These are phyloP conservation scores for Drosophila ficusphila DNA, from an alignment of 1,140 invertebrate genomes.

Conservation along the genomic window DNA sequence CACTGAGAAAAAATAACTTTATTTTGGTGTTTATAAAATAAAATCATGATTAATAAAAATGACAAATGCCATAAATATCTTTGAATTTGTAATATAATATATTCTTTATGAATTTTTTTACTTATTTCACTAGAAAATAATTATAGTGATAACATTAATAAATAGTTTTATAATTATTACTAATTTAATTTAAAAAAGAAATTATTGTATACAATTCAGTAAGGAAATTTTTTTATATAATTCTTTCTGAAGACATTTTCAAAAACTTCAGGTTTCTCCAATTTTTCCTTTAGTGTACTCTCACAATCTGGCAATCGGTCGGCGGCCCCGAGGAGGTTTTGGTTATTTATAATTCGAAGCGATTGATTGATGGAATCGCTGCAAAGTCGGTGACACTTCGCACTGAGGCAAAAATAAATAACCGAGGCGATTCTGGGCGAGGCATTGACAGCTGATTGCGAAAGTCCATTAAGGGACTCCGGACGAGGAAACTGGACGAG, in stretches of 20 bases:
- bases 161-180: no score
- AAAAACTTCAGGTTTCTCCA: no score
- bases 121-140: no score
- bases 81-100: no score
- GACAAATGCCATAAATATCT: no score
- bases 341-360: conserved; percentile 79
- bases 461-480: conserved; percentile 71
- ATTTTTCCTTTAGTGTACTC: conserved; percentile 16
- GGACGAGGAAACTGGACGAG: conserved; percentile 36
- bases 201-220: no score
- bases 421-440: conserved; percentile 57
- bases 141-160: no score
- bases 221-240: no score
- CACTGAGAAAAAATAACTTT: conserved; percentile 3
- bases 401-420: conserved; percentile 80
- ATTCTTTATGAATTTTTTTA: no score
- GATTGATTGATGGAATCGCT: conserved; percentile 80
- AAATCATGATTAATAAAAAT: neutral
- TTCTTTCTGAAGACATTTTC: neutral
- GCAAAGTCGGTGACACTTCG: conserved; percentile 81
- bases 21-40: neutral
- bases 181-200: no score
- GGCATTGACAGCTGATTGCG: conserved; percentile 79
- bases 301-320: conserved; percentile 40
- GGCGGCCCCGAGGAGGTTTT: conserved; percentile 46